Evolutionary conservation across 2,113 vertebrate species (phyloP).

Genomic region (Lophius piscatorius): DNA sequence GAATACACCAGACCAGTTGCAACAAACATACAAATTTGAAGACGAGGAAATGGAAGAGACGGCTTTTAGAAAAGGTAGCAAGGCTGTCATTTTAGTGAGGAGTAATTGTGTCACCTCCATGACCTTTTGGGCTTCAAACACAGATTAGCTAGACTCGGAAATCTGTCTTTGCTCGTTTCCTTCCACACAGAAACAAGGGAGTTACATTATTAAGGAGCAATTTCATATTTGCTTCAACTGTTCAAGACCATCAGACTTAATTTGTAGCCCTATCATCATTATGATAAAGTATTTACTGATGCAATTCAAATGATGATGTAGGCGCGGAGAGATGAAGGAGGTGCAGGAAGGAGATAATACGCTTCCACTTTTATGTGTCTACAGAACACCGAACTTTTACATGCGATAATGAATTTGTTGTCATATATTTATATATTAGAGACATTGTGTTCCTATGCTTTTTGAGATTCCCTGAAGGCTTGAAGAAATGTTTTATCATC

Average conservation of each 20-base stretch:
- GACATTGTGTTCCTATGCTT: too few relatives aligned
- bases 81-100: slow-evolving; percentile 1
- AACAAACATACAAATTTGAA: too few relatives aligned
- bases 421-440: too few relatives aligned
- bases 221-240: neutral
- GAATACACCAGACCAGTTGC: too few relatives aligned
- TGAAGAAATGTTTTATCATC: neutral
- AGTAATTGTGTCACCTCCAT: slow-evolving; percentile 13
- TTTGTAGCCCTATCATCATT: slow-evolving; percentile 1
- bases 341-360: neutral
- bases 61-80: neutral
- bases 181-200: too few relatives aligned
- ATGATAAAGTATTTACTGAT: neutral
- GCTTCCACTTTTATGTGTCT: neutral
- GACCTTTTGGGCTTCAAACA: slow-evolving; percentile 5
- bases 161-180: slow-evolving; percentile 15
- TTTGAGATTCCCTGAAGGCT: neutral
- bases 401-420: slow-evolving; percentile 3
- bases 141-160: slow-evolving; percentile 25
- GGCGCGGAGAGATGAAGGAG: neutral
- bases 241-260: neutral
- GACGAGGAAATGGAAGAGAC: neutral
- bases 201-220: neutral
- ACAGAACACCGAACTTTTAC: neutral
- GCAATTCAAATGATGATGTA: slow-evolving; percentile 19